These are phyloP conservation scores for Pristis pectinata DNA, from an alignment of 2,797 vertebrate genomes.

Conservation along the genomic window DNA sequence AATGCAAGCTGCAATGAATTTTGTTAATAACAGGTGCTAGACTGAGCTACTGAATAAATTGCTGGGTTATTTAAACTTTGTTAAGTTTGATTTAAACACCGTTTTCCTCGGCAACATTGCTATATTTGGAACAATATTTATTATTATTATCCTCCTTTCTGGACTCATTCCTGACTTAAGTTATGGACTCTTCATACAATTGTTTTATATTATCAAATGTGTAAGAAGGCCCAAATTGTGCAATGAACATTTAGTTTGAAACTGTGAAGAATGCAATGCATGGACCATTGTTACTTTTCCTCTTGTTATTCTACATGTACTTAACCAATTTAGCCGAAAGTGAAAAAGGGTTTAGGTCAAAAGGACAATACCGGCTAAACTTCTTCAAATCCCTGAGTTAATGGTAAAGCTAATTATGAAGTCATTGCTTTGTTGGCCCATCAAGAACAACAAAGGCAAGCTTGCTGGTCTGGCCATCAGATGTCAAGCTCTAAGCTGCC, in stretches of 20 bases:
- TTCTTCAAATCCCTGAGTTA: background rate
- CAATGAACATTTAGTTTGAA: background rate
- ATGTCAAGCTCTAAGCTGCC: constrained; percentile 28
- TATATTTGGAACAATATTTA: background rate
- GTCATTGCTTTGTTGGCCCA: constrained; percentile 21
- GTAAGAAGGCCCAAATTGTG: background rate
- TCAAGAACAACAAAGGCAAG: constrained; percentile 27
- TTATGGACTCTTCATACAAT: background rate
- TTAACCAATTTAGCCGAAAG: background rate
- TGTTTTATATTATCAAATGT: background rate
- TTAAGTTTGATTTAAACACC: no score
- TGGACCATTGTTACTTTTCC: background rate
- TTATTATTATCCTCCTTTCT: background rate
- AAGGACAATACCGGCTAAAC: background rate
- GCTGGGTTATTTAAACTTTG: background rate
- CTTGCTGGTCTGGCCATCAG: constrained; percentile 22
- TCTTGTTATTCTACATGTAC: background rate
- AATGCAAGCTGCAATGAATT: background rate
- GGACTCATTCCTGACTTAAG: background rate
- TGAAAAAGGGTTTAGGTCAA: constrained; percentile 13
- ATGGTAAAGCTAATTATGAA: constrained; percentile 28
- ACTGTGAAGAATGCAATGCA: background rate
- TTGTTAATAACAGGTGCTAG: background rate
- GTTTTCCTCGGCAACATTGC: background rate
- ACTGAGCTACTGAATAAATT: background rate